These are phyloP conservation scores for Heliornis fulica DNA, from an alignment of 2,113 vertebrate genomes.

Conservation along the genomic window DNA sequence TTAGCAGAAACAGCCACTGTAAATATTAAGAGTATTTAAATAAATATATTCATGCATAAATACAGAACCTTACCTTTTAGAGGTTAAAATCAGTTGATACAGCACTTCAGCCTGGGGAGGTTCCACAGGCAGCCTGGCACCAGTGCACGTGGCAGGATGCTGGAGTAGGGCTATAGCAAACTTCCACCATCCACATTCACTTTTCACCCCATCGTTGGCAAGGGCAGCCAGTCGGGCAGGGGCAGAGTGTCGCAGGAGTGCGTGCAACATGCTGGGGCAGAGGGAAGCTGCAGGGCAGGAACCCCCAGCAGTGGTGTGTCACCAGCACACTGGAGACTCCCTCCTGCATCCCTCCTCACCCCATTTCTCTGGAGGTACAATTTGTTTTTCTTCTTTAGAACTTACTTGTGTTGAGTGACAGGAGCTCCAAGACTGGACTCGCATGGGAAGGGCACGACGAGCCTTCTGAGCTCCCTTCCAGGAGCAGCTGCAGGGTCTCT, in stretches of 20 bases:
- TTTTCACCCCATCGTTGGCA: not conserved
- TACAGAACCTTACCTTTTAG: not conserved
- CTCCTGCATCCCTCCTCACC: not conserved
- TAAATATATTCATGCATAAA: not conserved
- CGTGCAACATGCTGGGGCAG: rapidly evolving
- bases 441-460: rapidly evolving
- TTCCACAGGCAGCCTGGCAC: not conserved
- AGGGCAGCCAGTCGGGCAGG: not conserved
- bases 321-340: rapidly evolving
- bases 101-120: not conserved
- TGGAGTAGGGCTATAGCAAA: rapidly evolving
- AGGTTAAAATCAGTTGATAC: not conserved
- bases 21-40: constrained; percentile 50
- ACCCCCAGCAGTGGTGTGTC: rapidly evolving
- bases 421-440: not conserved
- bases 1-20: constrained; percentile 32
- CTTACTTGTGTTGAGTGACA: not conserved
- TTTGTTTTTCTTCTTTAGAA: not conserved
- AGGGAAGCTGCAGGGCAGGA: not conserved
- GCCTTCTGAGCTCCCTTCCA: not conserved
- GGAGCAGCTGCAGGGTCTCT: not conserved
- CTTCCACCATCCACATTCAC: rapidly evolving
- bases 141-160: rapidly evolving
- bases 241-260: not conserved
- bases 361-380: not conserved